Evolutionary conservation across 1,140 invertebrate species (phyloP).

Genomic region (Vanessa tameamea): DNA sequence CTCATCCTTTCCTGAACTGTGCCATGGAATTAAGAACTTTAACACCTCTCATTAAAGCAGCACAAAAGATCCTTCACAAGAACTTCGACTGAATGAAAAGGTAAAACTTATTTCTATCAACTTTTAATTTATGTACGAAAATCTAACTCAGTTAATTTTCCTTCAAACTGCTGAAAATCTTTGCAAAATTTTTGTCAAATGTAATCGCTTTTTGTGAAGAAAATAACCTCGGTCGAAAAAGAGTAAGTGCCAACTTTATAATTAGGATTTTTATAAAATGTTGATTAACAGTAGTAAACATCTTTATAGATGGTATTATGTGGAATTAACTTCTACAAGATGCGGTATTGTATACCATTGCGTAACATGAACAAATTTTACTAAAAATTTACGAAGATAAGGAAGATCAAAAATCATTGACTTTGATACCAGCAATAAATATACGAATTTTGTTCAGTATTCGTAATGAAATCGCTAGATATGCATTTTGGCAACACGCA

Average conservation of each 20-base stretch:
- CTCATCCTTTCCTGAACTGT: slow-evolving; percentile 93
- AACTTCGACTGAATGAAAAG: slow-evolving; percentile 64
- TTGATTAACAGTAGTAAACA: neutral
- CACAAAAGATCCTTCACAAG: slow-evolving; percentile 89
- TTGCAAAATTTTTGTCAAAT: neutral
- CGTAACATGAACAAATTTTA: neutral
- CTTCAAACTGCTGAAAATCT: neutral
- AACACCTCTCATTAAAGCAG: slow-evolving; percentile 94
- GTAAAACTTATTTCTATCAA: neutral
- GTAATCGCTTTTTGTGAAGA: neutral
- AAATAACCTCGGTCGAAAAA: neutral
- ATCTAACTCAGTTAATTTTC: neutral
- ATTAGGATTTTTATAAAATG: neutral
- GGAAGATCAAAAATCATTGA: neutral
- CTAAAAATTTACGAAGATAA: neutral
- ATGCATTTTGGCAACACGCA: slow-evolving; percentile 54
- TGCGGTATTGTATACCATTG: neutral
- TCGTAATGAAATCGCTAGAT: slow-evolving; percentile 45
- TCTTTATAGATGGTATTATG: neutral
- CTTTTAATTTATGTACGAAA: neutral
- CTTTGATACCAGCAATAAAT: neutral
- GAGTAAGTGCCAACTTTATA: slow-evolving; percentile 4
- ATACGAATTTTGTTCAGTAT: slow-evolving; percentile 34
- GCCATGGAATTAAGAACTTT: slow-evolving; percentile 92
- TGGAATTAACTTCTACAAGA: neutral